Evolutionary conservation across 2,888 invertebrate genomes (phyloP).

Genomic region (Piscicola geometra): DNA sequence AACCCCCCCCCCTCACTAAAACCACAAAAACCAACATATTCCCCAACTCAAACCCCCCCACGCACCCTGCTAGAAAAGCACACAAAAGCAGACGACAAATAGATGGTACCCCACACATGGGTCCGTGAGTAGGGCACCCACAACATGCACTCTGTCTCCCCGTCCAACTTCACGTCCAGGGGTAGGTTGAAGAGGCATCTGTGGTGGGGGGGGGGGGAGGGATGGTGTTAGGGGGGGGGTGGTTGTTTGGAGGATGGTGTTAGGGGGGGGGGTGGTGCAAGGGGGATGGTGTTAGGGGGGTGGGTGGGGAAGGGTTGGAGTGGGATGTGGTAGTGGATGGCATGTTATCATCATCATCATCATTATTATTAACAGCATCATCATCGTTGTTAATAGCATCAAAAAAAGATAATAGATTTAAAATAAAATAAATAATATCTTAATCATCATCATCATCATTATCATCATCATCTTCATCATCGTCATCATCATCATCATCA

Average conservation of each 20-base stretch:
- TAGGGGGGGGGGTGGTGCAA: too few species aligned
- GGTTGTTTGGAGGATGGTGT: not conserved
- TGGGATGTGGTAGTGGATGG: too few species aligned
- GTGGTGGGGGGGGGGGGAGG: too few species aligned
- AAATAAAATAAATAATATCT: too few species aligned
- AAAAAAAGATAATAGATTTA: too few species aligned
- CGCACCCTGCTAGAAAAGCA: constrained; percentile 84
- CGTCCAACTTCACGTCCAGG: constrained; percentile 83
- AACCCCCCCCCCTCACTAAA: not conserved
- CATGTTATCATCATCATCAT: too few species aligned
- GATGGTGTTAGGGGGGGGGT: not conserved
- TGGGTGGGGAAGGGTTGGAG: too few species aligned
- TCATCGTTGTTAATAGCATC: too few species aligned
- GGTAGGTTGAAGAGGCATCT: constrained; percentile 66
- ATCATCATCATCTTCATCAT: too few species aligned
- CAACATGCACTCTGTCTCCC: constrained; percentile 78
- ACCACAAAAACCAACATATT: not conserved
- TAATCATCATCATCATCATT: too few species aligned
- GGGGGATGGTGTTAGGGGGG: too few species aligned
- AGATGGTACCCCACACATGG: constrained; percentile 80
- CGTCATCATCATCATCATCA: not conserved
- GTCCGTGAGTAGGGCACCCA: constrained; percentile 93
- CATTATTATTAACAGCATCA: too few species aligned
- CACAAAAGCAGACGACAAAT: constrained; percentile 85
- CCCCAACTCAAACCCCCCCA: not conserved